These are phyloP conservation scores for Grammomys dolichurus DNA, from an alignment of 2,113 vertebrate genomes.

Conservation along the genomic window DNA sequence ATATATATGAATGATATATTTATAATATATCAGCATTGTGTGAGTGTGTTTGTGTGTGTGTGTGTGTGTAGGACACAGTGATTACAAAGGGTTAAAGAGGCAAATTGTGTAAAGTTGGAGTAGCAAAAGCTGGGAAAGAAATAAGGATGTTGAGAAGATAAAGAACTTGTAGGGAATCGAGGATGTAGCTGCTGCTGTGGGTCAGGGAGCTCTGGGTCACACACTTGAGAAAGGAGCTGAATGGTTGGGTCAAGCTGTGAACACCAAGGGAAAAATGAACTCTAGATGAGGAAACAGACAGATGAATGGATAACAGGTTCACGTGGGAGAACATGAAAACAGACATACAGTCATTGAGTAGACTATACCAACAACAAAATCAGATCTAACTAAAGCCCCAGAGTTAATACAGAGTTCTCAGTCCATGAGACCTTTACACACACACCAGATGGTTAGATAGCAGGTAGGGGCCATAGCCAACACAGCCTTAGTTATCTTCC, in stretches of 20 bases:
- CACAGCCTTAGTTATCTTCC: not conserved
- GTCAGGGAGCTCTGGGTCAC: not conserved
- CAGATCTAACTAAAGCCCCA: not conserved
- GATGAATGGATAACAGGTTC: not conserved
- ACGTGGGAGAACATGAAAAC: not conserved
- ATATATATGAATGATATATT: no score
- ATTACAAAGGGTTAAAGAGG: not conserved
- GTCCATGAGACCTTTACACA: not conserved
- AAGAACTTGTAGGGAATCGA: not conserved
- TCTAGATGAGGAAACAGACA: not conserved
- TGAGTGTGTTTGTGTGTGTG: not conserved
- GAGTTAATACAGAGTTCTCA: not conserved
- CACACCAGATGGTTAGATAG: not conserved
- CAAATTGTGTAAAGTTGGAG: not conserved
- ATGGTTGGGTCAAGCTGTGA: not conserved
- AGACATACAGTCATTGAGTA: not conserved
- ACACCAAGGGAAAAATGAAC: not conserved
- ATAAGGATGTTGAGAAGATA: not conserved
- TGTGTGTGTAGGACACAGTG: not conserved
- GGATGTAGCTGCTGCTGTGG: no score
- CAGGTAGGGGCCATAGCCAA: not conserved
- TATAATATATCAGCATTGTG: not conserved
- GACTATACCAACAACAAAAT: not conserved
- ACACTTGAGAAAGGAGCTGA: not conserved
- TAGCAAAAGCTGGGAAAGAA: not conserved